Evolutionary conservation across 1,140 invertebrate species (phyloP).

Genomic region (Hycleus phaleratus): DNA sequence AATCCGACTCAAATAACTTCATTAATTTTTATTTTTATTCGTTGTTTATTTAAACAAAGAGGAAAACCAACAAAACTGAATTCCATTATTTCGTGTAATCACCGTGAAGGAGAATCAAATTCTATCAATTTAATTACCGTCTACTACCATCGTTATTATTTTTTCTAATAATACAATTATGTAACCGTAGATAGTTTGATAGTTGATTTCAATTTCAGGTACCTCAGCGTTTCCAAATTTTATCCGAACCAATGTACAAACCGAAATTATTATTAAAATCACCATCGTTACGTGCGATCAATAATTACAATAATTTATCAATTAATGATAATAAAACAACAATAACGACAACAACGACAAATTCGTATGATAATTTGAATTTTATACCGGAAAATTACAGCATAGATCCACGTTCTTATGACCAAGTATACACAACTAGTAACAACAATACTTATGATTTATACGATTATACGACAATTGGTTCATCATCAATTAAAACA

Average conservation of each 20-base stretch:
- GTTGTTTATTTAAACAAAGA: neutral
- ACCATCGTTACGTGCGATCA: conserved; percentile 33
- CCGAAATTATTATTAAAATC: conserved; percentile 28
- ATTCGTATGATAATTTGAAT: conserved; percentile 27
- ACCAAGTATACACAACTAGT: conserved; percentile 17
- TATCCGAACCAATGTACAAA: conserved; percentile 21
- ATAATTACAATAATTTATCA: conserved; percentile 34
- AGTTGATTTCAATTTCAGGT: conserved; percentile 14
- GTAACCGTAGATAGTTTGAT: no score
- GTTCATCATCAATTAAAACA: conserved; percentile 8
- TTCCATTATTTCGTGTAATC: neutral
- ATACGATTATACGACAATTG: conserved; percentile 11
- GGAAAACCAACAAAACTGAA: neutral
- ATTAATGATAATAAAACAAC: conserved; percentile 19
- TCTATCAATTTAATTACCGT: neutral
- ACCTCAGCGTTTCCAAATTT: conserved; percentile 15
- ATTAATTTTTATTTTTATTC: no score
- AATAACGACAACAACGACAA: neutral
- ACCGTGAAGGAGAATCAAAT: neutral
- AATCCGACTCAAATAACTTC: no score
- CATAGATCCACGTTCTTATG: conserved; percentile 18
- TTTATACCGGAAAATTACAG: conserved; percentile 26
- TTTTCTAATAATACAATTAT: no score
- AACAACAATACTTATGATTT: conserved; percentile 8
- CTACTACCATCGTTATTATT: neutral